Conservation (phyloP, 2,113 vertebrate species). For the Rattus rattus region DNA sequence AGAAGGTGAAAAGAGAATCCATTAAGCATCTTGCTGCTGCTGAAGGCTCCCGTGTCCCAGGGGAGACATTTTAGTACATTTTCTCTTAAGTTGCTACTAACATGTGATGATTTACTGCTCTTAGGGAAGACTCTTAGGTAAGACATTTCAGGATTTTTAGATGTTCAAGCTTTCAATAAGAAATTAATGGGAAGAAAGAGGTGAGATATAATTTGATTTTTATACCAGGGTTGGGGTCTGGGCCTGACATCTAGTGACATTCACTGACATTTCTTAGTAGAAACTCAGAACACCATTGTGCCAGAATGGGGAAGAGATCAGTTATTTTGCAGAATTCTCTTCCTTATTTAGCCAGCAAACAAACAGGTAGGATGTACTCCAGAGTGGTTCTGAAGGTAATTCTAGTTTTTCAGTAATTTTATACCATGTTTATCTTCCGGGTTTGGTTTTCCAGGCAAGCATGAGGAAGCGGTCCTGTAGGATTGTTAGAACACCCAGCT, state of each 20-base stretch:
- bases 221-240: conserved; percentile 4
- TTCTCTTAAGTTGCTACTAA: neutral
- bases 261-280: neutral
- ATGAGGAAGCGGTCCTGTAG: too few species aligned
- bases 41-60: neutral
- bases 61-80: neutral
- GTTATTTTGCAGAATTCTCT: neutral
- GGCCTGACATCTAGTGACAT: conserved; percentile 1
- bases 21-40: neutral
- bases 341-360: neutral
- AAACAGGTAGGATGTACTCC: neutral
- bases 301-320: neutral
- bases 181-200: conserved; percentile 44
- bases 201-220: conserved; percentile 55
- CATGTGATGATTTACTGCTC: neutral
- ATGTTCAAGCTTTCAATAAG: conserved; percentile 20
- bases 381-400: conserved; percentile 14
- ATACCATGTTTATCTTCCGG: neutral
- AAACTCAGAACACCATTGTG: neutral
- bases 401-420: neutral
- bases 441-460: neutral
- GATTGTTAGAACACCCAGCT: neutral
- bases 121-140: neutral
- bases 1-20: neutral
- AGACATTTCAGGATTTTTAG: neutral